Evolutionary conservation across 2,888 invertebrate genomes (phyloP), one percentile per base, ranked within the genome.

Genomic region (Heliothis peltigera): DNA sequence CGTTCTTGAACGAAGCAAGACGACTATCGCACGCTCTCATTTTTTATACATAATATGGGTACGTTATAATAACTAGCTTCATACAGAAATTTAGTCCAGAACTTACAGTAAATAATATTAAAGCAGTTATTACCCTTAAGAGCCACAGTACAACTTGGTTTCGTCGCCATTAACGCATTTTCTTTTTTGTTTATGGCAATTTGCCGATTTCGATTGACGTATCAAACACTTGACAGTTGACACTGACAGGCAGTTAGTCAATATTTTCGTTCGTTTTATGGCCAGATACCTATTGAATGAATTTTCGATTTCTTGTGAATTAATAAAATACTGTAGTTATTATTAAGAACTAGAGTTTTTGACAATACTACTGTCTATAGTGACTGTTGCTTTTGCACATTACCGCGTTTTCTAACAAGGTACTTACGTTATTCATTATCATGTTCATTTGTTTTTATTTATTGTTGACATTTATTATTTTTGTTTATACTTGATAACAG

Each of bases 1-100:
- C 21, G 8, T 12, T 69, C 60, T 43, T 43, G 43, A 67, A 68
- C 69, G 69, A 61, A 68, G n/a, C 18, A 17, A 42, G 49, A 22
- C 1, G 25, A 32, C 7, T 47, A 46, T 4, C 22, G 17, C 1
- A 28, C 1, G 12, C n/a, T 22, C 12, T 5, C 15, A 18, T 10
- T 32, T 15, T 4, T n/a, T n/a, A n/a, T n/a, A n/a, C n/a, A n/a
- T n/a, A n/a, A n/a, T n/a, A n/a, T n/a, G n/a, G n/a, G n/a, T n/a
- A n/a, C n/a, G n/a, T n/a, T n/a, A n/a, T n/a, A n/a, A n/a, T n/a
- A n/a, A n/a, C n/a, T n/a, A n/a, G n/a, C n/a, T n/a, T n/a, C n/a
- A n/a, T n/a, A n/a, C n/a, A n/a, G n/a, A n/a, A n/a, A n/a, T n/a
- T n/a, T n/a, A n/a, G n/a, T n/a, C n/a, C n/a, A n/a, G n/a, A n/a